These are phyloP conservation scores for Myrmecobius fasciatus DNA, from an alignment of 2,113 vertebrate genomes.

Conservation along the genomic window DNA sequence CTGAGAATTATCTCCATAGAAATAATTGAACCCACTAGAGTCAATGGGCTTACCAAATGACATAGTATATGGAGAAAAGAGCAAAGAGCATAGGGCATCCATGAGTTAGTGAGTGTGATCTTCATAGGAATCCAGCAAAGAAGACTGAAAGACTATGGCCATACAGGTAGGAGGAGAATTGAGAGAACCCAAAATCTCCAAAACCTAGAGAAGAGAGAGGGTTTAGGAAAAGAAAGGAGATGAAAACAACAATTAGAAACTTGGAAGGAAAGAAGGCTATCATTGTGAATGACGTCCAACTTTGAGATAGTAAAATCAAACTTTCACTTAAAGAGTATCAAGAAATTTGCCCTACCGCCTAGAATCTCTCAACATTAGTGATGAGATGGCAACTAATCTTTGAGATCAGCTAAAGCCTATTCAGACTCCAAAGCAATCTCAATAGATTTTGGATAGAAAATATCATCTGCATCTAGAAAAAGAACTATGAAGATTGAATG, in stretches of 20 bases:
- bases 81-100: not conserved
- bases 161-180: not conserved
- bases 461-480: too few species aligned
- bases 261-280: not conserved
- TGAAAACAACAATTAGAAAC: not conserved
- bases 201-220: not conserved
- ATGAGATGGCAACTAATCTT: not conserved
- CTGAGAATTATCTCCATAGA: not conserved
- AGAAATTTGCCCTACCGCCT: not conserved
- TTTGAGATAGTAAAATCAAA: not conserved
- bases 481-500: too few species aligned
- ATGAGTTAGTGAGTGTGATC: not conserved
- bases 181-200: not conserved
- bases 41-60: not conserved
- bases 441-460: too few species aligned
- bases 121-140: not conserved
- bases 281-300: not conserved
- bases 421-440: not conserved
- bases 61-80: not conserved
- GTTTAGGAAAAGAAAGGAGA: not conserved
- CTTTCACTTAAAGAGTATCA: not conserved
- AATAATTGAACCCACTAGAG: not conserved
- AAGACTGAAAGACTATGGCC: not conserved
- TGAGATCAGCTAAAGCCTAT: not conserved
- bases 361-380: not conserved